Base-by-base conservation (phyloP, 2,797 vertebrate genomes). In the Eutrigla gurnardus region DNA sequence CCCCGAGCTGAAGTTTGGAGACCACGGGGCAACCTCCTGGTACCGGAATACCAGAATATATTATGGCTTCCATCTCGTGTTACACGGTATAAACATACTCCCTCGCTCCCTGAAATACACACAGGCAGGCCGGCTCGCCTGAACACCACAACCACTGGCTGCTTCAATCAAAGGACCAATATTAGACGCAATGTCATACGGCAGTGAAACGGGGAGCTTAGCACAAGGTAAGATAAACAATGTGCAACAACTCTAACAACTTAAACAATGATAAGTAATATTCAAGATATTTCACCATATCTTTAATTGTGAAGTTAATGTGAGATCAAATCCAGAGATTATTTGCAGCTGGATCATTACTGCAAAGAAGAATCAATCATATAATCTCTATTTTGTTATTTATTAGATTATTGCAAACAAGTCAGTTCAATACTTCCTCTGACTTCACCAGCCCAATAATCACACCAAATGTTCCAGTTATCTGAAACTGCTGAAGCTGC, bases 81-180 rank as follows among this genome's bases (percentile, higher is more conserved):
- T 92, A 83, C 91, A 78, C 12, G 33, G 36, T 40, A 39, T 75
- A 81, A 64, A 74, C 77, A 82, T 65, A 79, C 78, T 73, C 72
- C 12, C 37, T 43, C 33, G 32, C 75, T 75, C 36, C 90, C 84
- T 90, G 84, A 92, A 92, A 93, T 92, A 91, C 80, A 89, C 83
- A 62, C 79, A 79, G 69, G 37, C 65, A 45, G 50, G 65, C 69
- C 35, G 25, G 63, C 72, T 61, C 5, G n/a, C 47, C 46, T 36
- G 3, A 85, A 81, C 74, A 70, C 3, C 25, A 77, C 70, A 14
- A 32, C 13, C 8, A 72, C 71, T 14, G 57, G 60, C 67, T 50
- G 4, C 72, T 77, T 83, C 70, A 70, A 50, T 73, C 70, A 70
- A 57, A 71, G 18, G 36, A 52, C 47, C 62, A 63, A 36, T 37